A percentile compares a stretch with the other conserved stretches of the same genome.
These are phyloP conservation scores for Ancistrus triradiatus DNA, from an alignment of 2,113 vertebrate species.

Conservation along the genomic window DNA sequence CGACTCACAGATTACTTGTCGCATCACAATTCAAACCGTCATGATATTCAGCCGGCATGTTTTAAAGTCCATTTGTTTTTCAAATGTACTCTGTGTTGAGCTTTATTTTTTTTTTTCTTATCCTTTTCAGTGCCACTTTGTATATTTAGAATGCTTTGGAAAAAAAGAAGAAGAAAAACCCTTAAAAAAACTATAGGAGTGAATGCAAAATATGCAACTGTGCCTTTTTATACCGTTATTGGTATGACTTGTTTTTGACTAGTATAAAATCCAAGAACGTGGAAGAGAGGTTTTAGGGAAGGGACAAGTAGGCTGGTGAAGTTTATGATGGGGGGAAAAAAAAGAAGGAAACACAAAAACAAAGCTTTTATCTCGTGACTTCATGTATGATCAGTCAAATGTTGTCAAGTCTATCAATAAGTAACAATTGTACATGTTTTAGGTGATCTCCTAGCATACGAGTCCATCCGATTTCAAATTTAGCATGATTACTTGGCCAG, in stretches of 20 bases:
- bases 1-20: conserved; percentile 11
- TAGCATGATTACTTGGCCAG: conserved; percentile 54
- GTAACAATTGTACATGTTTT: conserved; percentile 46
- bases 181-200: conserved; percentile 71
- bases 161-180: conserved; percentile 52
- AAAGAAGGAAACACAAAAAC: conserved; percentile 18
- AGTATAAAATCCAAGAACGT: conserved; percentile 77
- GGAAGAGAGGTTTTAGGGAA: too few species aligned
- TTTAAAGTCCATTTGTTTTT: conserved; percentile 2
- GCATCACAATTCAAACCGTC: neutral
- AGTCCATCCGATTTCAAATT: conserved; percentile 59
- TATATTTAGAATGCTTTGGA: conserved; percentile 88
- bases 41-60: neutral
- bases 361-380: conserved; percentile 75
- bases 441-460: conserved; percentile 47
- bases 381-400: conserved; percentile 79
- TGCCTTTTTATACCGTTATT: conserved; percentile 97
- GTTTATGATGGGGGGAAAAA: too few species aligned
- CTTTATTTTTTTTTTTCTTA: conserved; percentile 22
- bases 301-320: too few species aligned
- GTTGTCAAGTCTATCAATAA: conserved; percentile 53
- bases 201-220: conserved; percentile 99
- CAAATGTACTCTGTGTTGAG: conserved; percentile 12
- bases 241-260: conserved; percentile 88
- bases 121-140: conserved; percentile 75